Conservation (phyloP, 2,888 invertebrate species). For the Seira ritae region DNA sequence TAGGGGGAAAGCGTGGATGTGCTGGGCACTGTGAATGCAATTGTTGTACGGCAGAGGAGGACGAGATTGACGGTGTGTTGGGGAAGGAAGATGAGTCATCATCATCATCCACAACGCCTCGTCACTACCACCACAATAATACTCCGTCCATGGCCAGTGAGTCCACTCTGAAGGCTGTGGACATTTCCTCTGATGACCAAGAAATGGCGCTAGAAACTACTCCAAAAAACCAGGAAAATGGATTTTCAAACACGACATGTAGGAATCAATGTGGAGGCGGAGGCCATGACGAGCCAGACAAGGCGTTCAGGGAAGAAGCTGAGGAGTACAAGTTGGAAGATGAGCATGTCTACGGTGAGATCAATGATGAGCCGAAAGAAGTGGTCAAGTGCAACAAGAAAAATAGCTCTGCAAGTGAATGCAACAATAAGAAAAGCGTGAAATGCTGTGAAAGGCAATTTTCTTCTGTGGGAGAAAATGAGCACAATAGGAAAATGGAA, state of each 20-base stretch:
- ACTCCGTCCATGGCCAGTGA: slow-evolving; percentile 73
- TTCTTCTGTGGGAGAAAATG: slow-evolving; percentile 65
- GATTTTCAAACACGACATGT: slow-evolving; percentile 22
- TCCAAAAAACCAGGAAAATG: slow-evolving; percentile 32
- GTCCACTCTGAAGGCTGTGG: slow-evolving; percentile 72
- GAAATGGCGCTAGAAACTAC: slow-evolving; percentile 45
- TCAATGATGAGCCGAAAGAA: slow-evolving; percentile 64
- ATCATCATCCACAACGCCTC: too few species aligned
- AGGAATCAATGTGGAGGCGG: slow-evolving; percentile 17
- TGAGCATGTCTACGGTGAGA: slow-evolving; percentile 73
- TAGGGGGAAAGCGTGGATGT: slow-evolving; percentile 68
- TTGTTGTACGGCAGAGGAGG: slow-evolving; percentile 69
- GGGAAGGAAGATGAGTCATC: too few species aligned
- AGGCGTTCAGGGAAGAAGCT: slow-evolving; percentile 39
- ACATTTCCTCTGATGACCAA: slow-evolving; percentile 58
- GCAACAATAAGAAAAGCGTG: background rate
- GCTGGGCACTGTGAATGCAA: slow-evolving; percentile 71
- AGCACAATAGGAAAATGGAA: slow-evolving; percentile 28
- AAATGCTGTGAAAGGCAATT: slow-evolving; percentile 63
- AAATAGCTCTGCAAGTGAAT: slow-evolving; percentile 26
- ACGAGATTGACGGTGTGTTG: slow-evolving; percentile 63
- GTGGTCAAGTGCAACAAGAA: too few species aligned
- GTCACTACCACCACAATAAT: slow-evolving; percentile 65
- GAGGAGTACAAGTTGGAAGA: slow-evolving; percentile 70
- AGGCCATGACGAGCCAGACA: background rate